These are phyloP conservation scores for Anhinga rufa DNA, from an alignment of 2,113 vertebrate species.

Conservation along the genomic window DNA sequence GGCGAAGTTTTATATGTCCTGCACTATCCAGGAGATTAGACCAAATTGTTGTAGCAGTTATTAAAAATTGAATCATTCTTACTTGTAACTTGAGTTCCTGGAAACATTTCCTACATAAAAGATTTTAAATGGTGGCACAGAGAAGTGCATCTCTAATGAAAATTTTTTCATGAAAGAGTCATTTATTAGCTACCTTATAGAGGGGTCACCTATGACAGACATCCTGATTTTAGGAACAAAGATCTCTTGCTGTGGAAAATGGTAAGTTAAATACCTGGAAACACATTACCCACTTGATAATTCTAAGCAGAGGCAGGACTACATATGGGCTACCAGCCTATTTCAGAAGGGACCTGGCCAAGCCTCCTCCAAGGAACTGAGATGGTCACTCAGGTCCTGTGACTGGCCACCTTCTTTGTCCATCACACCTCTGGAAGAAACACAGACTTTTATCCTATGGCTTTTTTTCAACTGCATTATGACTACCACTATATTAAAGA, in stretches of 20 bases:
- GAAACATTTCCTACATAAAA: neutral
- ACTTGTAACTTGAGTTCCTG: neutral
- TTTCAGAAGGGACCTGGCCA: neutral
- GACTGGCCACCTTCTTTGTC: neutral
- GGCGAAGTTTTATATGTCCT: neutral
- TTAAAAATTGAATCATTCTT: neutral
- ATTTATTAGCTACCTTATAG: neutral
- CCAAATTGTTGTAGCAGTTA: neutral
- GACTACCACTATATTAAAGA: neutral
- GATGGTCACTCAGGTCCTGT: no score
- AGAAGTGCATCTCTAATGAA: neutral
- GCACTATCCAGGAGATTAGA: neutral
- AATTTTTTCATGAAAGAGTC: neutral
- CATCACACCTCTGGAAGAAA: neutral
- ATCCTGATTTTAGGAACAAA: neutral
- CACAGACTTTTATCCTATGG: neutral
- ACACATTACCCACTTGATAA: fast-evolving
- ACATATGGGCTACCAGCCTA: neutral
- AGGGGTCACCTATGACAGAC: neutral
- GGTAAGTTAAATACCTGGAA: neutral
- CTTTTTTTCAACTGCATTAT: neutral
- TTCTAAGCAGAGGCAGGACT: neutral
- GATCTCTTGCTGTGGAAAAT: neutral
- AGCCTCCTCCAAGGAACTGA: neutral
- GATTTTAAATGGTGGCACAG: neutral